Conservation (phyloP, 2,888 invertebrate species). For the Baronia brevicornis region DNA sequence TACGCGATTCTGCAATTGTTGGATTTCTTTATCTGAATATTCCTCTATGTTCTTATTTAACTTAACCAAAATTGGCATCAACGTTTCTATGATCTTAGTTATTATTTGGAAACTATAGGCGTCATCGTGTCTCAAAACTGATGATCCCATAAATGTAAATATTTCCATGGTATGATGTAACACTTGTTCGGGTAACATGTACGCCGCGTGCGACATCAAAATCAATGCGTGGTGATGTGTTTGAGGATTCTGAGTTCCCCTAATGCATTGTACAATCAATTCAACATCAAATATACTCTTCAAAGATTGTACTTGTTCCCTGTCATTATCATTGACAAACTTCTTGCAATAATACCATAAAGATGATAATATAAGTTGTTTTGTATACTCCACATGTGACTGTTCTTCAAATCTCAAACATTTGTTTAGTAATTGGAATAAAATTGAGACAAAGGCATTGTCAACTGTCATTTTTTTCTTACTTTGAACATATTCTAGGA, state of each 20-base stretch:
- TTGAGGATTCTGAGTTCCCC: slow-evolving; percentile 94
- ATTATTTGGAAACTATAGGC: slow-evolving; percentile 96
- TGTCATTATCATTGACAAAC: slow-evolving; percentile 57
- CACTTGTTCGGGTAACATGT: slow-evolving; percentile 87
- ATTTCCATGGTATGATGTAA: slow-evolving; percentile 96
- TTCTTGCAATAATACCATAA: slow-evolving; percentile 83
- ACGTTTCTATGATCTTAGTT: slow-evolving; percentile 89
- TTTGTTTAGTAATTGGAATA: slow-evolving; percentile 87
- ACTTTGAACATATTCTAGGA: slow-evolving; percentile 89
- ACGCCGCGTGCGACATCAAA: slow-evolving; percentile 86
- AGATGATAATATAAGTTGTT: slow-evolving; percentile 88
- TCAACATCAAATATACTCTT: slow-evolving; percentile 81
- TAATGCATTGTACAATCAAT: slow-evolving; percentile 89
- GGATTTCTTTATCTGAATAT: slow-evolving; percentile 44
- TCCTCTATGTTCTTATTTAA: slow-evolving; percentile 51
- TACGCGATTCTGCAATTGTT: slow-evolving; percentile 62
- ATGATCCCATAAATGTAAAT: slow-evolving; percentile 98
- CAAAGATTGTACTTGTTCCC: slow-evolving; percentile 54
- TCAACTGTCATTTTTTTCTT: slow-evolving; percentile 86
- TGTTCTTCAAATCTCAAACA: slow-evolving; percentile 89
- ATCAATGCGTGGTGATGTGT: slow-evolving; percentile 95
- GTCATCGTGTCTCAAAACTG: slow-evolving; percentile 94
- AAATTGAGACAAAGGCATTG: slow-evolving; percentile 79
- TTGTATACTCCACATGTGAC: slow-evolving; percentile 88
- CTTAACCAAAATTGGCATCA: slow-evolving; percentile 88